These are phyloP conservation scores for Drosophila dives DNA, from an alignment of 2,888 invertebrate species.

Conservation along the genomic window DNA sequence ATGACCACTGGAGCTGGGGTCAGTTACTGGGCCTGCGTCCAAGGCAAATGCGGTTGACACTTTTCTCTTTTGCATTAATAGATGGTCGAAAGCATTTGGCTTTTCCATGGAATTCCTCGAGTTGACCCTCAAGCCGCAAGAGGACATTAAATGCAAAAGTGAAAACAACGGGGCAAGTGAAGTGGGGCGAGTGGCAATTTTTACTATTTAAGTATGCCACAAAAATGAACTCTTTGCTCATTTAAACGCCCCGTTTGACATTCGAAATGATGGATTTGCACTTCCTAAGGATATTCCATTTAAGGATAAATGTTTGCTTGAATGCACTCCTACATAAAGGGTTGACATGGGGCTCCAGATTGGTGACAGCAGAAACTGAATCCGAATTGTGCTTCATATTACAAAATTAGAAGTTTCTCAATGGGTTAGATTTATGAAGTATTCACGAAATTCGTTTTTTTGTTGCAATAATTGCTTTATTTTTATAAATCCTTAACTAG, in stretches of 20 bases:
- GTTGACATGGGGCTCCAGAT: neutral
- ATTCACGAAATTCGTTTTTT: neutral
- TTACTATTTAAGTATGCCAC: constrained; percentile 41
- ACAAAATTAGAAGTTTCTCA: neutral
- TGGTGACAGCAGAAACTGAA: neutral
- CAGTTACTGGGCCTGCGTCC: constrained; percentile 23
- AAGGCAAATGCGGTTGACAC: constrained; percentile 80
- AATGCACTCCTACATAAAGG: neutral
- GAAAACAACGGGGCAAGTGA: constrained; percentile 55
- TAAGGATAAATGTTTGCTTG: neutral
- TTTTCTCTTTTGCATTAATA: constrained; percentile 74
- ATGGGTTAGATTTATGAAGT: neutral
- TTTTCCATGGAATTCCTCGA: constrained; percentile 64
- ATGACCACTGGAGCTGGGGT: constrained; percentile 67
- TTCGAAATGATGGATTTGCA: constrained; percentile 38
- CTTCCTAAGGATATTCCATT: constrained; percentile 4
- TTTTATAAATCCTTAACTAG: constrained; percentile 6
- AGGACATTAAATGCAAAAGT: constrained; percentile 77
- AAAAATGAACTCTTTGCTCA: constrained; percentile 51
- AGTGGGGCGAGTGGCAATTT: constrained; percentile 21
- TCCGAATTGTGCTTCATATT: neutral
- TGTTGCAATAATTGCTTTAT: constrained; percentile 38
- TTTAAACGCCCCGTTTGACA: constrained; percentile 31
- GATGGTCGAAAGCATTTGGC: constrained; percentile 62
- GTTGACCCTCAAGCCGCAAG: constrained; percentile 80